Percentiles rank a stretch among this genome's conserved stretches.
Evolutionary conservation across 2,113 vertebrate species (phyloP).

Genomic region (Barbus barbus): DNA sequence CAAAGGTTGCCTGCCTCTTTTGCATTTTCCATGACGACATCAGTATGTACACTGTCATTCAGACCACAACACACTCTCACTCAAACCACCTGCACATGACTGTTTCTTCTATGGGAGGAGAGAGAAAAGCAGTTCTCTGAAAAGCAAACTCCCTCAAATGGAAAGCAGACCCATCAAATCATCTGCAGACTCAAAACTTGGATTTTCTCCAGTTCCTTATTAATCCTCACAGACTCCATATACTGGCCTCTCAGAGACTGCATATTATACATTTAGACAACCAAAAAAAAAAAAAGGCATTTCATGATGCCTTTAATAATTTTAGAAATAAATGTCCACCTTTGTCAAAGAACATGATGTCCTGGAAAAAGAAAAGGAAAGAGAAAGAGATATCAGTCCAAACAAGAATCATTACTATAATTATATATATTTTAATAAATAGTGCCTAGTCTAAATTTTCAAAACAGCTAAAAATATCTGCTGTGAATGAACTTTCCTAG

Average conservation of each 20-base stretch:
- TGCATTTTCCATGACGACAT: not conserved
- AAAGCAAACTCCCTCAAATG: not conserved
- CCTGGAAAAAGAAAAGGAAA: slow-evolving; percentile 63
- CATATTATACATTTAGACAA: no score
- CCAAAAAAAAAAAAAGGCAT: not conserved
- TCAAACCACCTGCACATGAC: not conserved
- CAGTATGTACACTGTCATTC: not conserved
- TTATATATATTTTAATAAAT: not conserved
- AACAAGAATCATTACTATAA: not conserved
- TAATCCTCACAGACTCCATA: no score
- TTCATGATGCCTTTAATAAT: not conserved
- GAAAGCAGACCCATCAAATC: not conserved
- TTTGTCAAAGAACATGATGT: slow-evolving; percentile 88
- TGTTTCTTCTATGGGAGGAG: no score
- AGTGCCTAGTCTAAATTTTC: not conserved
- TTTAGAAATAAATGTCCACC: slow-evolving; percentile 62
- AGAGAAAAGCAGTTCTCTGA: not conserved
- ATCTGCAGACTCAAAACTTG: not conserved
- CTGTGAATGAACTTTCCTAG: no score
- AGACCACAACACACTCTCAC: not conserved
- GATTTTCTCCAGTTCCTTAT: no score
- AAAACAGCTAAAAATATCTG: not conserved
- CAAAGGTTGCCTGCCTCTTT: not conserved
- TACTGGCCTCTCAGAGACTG: no score
- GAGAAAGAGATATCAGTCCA: not conserved